Base-by-base conservation (phyloP, 2,797 vertebrate species). In the Hephaestus fuliginosus region DNA sequence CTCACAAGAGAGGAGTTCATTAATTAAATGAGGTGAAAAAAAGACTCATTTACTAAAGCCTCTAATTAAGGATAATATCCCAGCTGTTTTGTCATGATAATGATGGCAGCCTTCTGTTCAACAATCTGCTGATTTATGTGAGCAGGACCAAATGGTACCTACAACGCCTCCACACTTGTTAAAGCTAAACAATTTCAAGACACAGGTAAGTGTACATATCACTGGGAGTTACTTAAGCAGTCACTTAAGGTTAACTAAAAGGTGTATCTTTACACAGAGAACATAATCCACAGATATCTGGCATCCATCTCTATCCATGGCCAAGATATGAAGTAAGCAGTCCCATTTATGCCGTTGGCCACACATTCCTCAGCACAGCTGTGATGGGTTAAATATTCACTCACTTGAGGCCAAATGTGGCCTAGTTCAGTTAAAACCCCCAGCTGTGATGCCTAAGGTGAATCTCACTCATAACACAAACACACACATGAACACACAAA, bases 21-120 rank as follows among this genome's bases (percentile, higher is more conserved):
- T 84, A 70, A 80, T 80, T 68, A 83, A 92, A 88, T 74, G 71
- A 82, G 70, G 41, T 68, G 62, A 76, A 73, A 86, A 25, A 77
- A 79, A 69, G 30, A 69, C 36, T 60, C n/a, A 20, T 53, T 79
- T 44, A 82, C 72, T 60, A 62, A 86, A 81, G 67, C 82, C 78
- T 78, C 70, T 78, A 76, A 79, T 78, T 81, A 81, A 88, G 78
- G 63, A 80, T 73, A 75, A 88, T 74, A 83, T 68, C 76, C 56
- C 67, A 82, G 81, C 69, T 78, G 83, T 73, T 83, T 69, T 57
- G 64, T 76, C 72, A 82, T 76, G 81, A 81, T 86, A 78, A 80
- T 70, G 64, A 80, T 53, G 20, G 51, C 44, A 70, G 58, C 62
- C 33, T 41, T 61, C 84, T 82, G 65, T 55, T 56, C 13, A 71